Evolutionary conservation across 2,888 invertebrate genomes (phyloP), one percentile per base, ranked within the genome.

Genomic region (Drosophila merina): DNA sequence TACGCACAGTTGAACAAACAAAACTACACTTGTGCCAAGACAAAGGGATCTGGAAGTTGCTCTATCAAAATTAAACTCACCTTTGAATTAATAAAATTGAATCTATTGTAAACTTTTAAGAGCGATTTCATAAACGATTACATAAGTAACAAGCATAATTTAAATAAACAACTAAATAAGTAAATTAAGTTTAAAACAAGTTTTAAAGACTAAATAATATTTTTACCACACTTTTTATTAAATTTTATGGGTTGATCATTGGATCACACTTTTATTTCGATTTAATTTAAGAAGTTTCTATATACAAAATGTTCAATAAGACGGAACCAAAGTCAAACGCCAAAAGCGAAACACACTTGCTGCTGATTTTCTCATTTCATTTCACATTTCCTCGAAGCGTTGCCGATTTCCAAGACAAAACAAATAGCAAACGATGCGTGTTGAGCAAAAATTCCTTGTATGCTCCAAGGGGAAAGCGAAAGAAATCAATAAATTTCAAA

Each of bases 401-500:
- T 38, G 70, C 45, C 62, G 48, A 68, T 64, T 64, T 40, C 38
- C 64, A 70, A 70, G 70, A 62, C 69, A 70, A 75, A 84, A 81
- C 79, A 84, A 81, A 84, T 72, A 75, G 59, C 73, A 67, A 73
- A 70, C 59, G 57, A 75, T 72, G 75, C 79, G 73, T 68, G 75
- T 51, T 47, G 55, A 48, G 79, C 63, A 66, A 51, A 76, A 77
- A 83, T 83, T 83, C 79, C 81, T 72, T 71, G 57, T 30, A 20
- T 10, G 25, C 44, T 48, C 48, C 48, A 20, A 25, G 68, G 42
- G 14, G 40, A 45, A 44, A 36, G 56, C 59, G 73, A 72, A 67
- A 81, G 77, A 86, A 85, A 85, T 85, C 85, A 79, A 85, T 85
- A 85, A 85, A 85, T 85, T 85, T 86, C 85, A 84, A 85, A 85